phyloP scores from a whole-genome alignment of 2,113 vertebrate genomes.

The Gavia stellata region DNA sequence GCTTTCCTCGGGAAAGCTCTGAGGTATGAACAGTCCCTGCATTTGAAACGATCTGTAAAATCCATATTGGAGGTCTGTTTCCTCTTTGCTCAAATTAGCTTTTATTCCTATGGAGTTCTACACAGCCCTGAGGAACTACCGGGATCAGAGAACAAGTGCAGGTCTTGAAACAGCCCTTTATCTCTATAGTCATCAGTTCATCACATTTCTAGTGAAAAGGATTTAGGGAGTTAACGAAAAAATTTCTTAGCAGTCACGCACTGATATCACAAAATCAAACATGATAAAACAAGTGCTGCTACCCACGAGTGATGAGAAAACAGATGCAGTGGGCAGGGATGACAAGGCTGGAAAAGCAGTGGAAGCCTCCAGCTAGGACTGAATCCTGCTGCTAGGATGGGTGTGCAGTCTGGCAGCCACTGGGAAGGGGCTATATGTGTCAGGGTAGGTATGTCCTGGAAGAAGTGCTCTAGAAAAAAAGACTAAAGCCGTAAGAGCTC shows the following conservation, averaged over 20 bases:
- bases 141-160: background rate
- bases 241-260: background rate
- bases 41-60: conserved; percentile 7
- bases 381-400: background rate
- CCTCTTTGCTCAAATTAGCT: conserved; percentile 13
- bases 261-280: background rate
- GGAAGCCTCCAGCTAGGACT: background rate
- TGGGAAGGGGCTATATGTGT: background rate
- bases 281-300: conserved; percentile 11
- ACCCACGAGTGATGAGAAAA: conserved; percentile 3
- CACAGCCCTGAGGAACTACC: background rate
- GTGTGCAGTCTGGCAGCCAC: background rate
- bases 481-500: background rate
- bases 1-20: background rate
- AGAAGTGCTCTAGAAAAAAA: background rate
- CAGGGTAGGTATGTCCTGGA: background rate
- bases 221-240: background rate
- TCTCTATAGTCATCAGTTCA: background rate
- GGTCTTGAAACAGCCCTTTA: conserved; percentile 24
- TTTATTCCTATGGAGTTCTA: background rate
- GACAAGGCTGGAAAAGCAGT: background rate
- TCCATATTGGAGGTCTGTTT: background rate
- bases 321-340: conserved; percentile 17
- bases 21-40: background rate
- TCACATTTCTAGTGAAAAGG: background rate